A percentile compares a stretch with the other conserved stretches of the same genome.
Conservation (phyloP, 2,113 vertebrate genomes). For the Oryzias javanicus region DNA sequence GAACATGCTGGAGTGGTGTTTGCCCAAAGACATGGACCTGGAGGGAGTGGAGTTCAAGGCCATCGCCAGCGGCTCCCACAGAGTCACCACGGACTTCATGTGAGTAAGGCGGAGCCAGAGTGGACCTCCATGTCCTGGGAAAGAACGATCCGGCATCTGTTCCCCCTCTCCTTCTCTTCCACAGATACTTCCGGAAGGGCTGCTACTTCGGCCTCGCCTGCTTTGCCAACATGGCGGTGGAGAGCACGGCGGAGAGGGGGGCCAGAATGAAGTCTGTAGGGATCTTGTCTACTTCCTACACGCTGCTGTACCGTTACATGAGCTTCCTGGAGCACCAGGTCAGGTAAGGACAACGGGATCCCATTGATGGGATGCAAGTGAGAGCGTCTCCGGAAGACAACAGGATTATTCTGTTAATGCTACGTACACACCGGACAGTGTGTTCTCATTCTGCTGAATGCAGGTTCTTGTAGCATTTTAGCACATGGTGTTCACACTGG, state of each 20-base stretch:
- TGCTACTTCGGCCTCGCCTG: constrained; percentile 92
- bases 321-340: constrained; percentile 97
- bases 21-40: constrained; percentile 92
- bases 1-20: constrained; percentile 96
- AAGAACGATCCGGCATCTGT: constrained; percentile 16
- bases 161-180: constrained; percentile 11
- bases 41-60: constrained; percentile 96
- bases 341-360: constrained; percentile 74
- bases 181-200: constrained; percentile 93
- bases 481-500: too few species aligned
- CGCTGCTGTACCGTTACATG: constrained; percentile 93
- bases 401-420: too few species aligned
- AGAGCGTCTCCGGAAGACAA: background rate
- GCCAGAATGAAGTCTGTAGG: constrained; percentile 96
- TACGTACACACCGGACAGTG: too few species aligned
- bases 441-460: too few species aligned
- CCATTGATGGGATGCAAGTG: background rate
- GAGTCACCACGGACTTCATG: constrained; percentile 95
- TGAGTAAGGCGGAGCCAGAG: constrained; percentile 70
- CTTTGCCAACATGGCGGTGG: constrained; percentile 96
- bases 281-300: constrained; percentile 93
- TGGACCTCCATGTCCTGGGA: constrained; percentile 14
- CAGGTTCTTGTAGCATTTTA: too few species aligned
- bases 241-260: constrained; percentile 88
- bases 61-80: constrained; percentile 93